These are phyloP conservation scores for Protobothrops mucrosquamatus DNA, from an alignment of 2,113 vertebrate genomes.

Conservation along the genomic window DNA sequence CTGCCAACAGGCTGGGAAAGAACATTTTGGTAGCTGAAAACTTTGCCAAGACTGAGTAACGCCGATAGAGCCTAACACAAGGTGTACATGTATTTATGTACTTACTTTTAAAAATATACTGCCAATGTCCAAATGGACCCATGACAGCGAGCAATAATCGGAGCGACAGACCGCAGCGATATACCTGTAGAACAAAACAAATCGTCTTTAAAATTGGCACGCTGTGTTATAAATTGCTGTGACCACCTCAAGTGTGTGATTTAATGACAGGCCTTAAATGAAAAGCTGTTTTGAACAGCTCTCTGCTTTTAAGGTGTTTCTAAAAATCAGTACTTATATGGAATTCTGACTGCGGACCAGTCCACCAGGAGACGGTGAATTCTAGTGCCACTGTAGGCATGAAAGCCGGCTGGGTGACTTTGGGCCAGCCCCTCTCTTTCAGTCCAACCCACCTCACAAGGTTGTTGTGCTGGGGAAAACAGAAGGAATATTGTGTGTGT, in stretches of 20 bases:
- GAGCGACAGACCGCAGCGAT: neutral
- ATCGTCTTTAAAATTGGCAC: neutral
- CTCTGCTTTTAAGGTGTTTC: neutral
- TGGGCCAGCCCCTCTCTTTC: neutral
- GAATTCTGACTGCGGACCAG: neutral
- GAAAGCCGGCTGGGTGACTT: neutral
- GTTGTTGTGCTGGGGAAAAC: too few species aligned
- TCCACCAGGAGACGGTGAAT: neutral
- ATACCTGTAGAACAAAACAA: neutral
- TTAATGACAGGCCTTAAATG: neutral
- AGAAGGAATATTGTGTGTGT: too few species aligned
- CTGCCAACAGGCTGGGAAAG: too few species aligned
- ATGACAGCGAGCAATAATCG: neutral
- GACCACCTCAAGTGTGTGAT: neutral
- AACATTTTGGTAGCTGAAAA: neutral
- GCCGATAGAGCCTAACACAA: neutral
- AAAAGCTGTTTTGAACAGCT: neutral
- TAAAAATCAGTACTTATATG: neutral
- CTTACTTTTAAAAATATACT: neutral
- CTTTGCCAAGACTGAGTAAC: neutral
- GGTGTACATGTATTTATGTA: neutral
- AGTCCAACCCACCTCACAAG: too few species aligned
- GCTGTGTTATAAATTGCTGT: neutral
- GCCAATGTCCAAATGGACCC: neutral
- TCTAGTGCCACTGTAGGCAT: neutral